Evolutionary conservation across 2,113 vertebrate genomes (phyloP), one percentile per base, ranked within the genome.

Genomic region (Zosterops pallidus): DNA sequence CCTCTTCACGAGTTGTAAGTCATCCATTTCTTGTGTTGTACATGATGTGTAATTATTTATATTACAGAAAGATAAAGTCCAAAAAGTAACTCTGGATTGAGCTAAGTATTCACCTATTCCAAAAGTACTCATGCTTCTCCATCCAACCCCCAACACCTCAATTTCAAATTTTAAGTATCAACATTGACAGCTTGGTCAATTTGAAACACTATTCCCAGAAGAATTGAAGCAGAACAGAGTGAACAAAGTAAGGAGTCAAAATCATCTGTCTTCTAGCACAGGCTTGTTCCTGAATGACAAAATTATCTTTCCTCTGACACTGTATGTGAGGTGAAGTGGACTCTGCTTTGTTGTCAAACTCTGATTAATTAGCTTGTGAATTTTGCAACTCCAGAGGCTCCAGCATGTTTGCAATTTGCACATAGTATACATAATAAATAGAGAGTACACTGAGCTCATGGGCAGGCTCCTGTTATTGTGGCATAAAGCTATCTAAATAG

Each of bases 351-450:
- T 56, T 95, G 75, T 68, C 93, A 94, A 86, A 47, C 19, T 89
- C 88, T 93, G 67, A 88, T 83, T 94, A 93, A 95, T 93, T 94
- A 96, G 56, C 35, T 70, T 5, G 35, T 72, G 79, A 83, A 90
- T 94, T 90, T 92, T 88, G 63, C 71, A 88, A 77, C 91, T 91
- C 56, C 52, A 64, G 39, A 49, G 39, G 47, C 71, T 92, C 7
- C 1, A 95, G 56, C 35, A 86, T 86, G 47, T 83, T 67, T 81
- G 20, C 68, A 92, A 93, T 92, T 93, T 94, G 75, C 68, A 88
- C 68, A 80, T 26, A 62, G 41, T 60, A 71, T 94, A 86, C 41
- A 70, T 33, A 68, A 25, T 67, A 90, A 94, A 93, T 5, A 89
- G 44, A 62, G 28, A 71, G 52, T 64, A 90, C 76, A 64, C 71